Conservation (phyloP, 2,797 vertebrate genomes). For the Hyperoplus lanceolatus region DNA sequence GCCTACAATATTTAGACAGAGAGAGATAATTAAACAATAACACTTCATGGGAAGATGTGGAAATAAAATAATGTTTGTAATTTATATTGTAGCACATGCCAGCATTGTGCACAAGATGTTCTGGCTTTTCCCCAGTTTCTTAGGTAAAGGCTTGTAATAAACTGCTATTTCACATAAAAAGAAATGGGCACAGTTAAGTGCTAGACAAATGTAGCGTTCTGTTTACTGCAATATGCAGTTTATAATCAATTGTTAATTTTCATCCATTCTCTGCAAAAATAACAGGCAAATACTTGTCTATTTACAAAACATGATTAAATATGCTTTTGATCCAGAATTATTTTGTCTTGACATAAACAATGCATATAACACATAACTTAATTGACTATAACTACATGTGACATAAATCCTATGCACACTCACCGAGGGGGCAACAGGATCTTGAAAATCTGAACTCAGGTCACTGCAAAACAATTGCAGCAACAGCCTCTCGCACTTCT, state of each 20-base stretch:
- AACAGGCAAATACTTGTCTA: background rate
- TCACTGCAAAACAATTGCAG: slow-evolving; percentile 67
- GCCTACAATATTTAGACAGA: slow-evolving; percentile 65
- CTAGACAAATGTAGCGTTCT: background rate
- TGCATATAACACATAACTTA: slow-evolving; percentile 44
- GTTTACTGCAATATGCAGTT: background rate
- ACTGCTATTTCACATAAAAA: background rate
- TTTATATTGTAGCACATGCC: background rate
- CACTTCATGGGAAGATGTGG: slow-evolving; percentile 24
- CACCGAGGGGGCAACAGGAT: slow-evolving; percentile 46
- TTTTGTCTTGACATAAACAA: slow-evolving; percentile 29
- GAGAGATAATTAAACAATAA: slow-evolving; percentile 43
- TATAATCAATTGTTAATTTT: background rate
- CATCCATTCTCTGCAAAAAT: background rate
- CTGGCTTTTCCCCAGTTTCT: background rate
- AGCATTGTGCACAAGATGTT: background rate
- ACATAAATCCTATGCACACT: slow-evolving; percentile 68
- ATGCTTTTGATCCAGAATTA: background rate
- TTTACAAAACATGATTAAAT: slow-evolving; percentile 20
- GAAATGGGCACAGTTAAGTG: background rate
- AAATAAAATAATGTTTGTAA: background rate
- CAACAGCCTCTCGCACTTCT: slow-evolving; percentile 74
- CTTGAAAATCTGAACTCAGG: slow-evolving; percentile 37
- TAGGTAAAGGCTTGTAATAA: slow-evolving; percentile 10
- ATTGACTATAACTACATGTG: slow-evolving; percentile 53